A percentile compares a stretch with the other conserved stretches of the same genome.
Conservation (phyloP, 2,113 vertebrate species). For the Microtus ochrogaster region DNA sequence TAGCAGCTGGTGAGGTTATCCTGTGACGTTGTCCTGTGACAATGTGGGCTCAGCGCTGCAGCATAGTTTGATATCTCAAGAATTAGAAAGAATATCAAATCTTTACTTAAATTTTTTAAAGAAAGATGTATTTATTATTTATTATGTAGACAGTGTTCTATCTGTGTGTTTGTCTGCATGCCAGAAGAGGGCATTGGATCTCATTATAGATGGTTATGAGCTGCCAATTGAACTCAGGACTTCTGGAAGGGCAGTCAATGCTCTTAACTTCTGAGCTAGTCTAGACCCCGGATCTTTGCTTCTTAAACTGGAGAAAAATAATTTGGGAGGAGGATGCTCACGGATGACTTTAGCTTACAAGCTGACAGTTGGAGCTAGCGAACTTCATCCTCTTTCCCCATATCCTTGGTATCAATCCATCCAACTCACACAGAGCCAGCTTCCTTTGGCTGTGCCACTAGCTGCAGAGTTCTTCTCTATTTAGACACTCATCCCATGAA, state of each 20-base stretch:
- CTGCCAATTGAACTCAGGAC: background rate
- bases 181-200: background rate
- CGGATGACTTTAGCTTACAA: background rate
- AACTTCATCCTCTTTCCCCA: background rate
- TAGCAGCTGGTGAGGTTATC: background rate
- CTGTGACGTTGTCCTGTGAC: background rate
- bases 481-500: background rate
- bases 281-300: background rate
- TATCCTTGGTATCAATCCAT: background rate
- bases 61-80: background rate
- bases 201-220: background rate
- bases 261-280: background rate
- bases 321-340: background rate
- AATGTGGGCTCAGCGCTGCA: background rate
- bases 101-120: background rate
- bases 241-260: background rate
- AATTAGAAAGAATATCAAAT: background rate
- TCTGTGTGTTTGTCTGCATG: background rate
- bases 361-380: background rate
- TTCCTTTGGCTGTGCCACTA: background rate
- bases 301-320: background rate
- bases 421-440: background rate
- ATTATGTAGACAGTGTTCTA: background rate
- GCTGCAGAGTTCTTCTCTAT: background rate
- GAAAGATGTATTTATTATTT: background rate